Conservation (phyloP, 1,140 invertebrate genomes). For the Lepidurus apus region DNA sequence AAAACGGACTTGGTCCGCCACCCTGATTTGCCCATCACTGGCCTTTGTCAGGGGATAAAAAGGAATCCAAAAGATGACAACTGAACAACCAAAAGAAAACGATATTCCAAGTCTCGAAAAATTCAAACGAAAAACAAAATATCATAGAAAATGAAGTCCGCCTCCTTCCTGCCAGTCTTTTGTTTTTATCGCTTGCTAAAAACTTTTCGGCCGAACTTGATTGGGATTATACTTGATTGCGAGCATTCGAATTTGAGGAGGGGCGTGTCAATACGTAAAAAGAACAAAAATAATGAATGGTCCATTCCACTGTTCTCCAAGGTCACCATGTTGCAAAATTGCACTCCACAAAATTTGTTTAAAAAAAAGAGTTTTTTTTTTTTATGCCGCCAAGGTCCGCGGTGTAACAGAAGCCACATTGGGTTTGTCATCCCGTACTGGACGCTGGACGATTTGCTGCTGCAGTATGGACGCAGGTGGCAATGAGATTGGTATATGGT, state of each 20-base stretch:
- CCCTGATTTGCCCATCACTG: slow-evolving; percentile 15
- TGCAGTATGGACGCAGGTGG: slow-evolving; percentile 57
- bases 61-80: not conserved
- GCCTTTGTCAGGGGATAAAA: slow-evolving; percentile 13
- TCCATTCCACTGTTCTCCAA: not conserved
- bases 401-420: not conserved
- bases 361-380: not conserved
- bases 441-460: not conserved
- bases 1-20: slow-evolving; percentile 18
- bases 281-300: slow-evolving; percentile 1
- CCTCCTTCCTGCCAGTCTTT: not conserved
- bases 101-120: no score
- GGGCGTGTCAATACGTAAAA: not conserved
- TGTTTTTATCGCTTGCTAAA: not conserved
- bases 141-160: not conserved
- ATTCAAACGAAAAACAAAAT: no score
- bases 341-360: not conserved
- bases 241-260: not conserved
- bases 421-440: not conserved
- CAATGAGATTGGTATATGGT: slow-evolving; percentile 79
- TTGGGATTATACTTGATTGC: slow-evolving; percentile 6
- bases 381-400: slow-evolving; percentile 7
- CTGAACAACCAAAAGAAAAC: not conserved
- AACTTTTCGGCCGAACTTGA: not conserved
- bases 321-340: not conserved